Percentiles rank a stretch among this genome's conserved stretches.
Evolutionary conservation across 1,140 invertebrate species (phyloP).

Genomic region (Drosophila carrolli): DNA sequence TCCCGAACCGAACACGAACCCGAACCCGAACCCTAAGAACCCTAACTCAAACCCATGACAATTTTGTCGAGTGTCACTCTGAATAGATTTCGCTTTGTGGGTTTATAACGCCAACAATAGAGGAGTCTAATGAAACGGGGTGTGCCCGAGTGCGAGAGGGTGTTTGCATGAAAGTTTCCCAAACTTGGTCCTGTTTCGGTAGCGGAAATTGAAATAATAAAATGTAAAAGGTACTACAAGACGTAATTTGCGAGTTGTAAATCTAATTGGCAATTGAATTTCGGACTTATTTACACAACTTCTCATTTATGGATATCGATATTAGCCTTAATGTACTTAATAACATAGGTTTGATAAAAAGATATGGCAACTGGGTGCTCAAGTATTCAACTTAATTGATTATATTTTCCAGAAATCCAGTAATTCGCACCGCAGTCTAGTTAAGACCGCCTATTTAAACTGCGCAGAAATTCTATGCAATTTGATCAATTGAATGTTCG

Average conservation of each 20-base stretch:
- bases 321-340: no score
- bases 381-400: no score
- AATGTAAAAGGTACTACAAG: conserved; percentile 15
- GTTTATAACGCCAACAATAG: conserved; percentile 37
- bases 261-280: conserved; percentile 4
- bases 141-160: not conserved
- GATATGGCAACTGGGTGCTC: no score
- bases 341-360: no score
- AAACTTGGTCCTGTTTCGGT: conserved; percentile 6
- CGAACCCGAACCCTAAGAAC: conserved; percentile 6
- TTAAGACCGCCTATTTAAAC: no score
- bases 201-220: conserved; percentile 42
- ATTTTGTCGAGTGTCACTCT: conserved; percentile 54
- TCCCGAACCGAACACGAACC: not conserved
- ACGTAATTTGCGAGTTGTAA: not conserved
- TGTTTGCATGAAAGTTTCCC: not conserved
- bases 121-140: conserved; percentile 35
- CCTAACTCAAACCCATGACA: conserved; percentile 47
- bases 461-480: no score
- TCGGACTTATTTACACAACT: no score
- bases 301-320: no score
- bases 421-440: no score
- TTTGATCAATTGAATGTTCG: conserved; percentile 1
- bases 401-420: no score
- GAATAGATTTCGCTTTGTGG: conserved; percentile 47